Evolutionary conservation across 2,888 invertebrate species (phyloP), one percentile per base, ranked within the genome.

Genomic region (Asteroscopus sphinx): DNA sequence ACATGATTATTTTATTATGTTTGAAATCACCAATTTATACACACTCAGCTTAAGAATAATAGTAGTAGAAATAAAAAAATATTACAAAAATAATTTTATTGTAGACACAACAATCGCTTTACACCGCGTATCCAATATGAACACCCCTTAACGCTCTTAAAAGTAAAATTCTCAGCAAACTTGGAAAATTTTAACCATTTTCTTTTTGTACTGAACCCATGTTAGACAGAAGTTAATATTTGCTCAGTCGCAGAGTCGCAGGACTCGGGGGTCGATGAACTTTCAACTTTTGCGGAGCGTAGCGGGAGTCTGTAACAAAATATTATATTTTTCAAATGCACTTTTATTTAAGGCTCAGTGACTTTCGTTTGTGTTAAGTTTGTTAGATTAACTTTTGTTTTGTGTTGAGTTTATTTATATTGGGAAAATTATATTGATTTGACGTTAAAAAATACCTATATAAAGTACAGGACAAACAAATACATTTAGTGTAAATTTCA

Each of bases 191-290:
- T 28, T 11, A 21, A 28, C 13, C 30, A 40, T 51, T 21, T 21
- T 44, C 47, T 30, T 72, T 71, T 66, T 58, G 25, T 72, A 48
- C 73, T 41, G 68, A 68, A 59, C 73, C 72, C 54, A 15, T 1
- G 39, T 13, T 21, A 48, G 28, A 65, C 36, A 21, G 57, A 41
- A 51, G 71, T 49, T 70, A 58, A 70, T 53, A 67, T 72, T 72
- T 46, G 61, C 45, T 25, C 36, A 16, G 45, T 44, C 36, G 28
- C 42, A 11, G 46, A 16, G 40, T 44, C 33, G 28, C 42, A 11
- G 45, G 11, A n/a, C 9, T 12, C 30, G 48, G 37, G 33, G 67
- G 48, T 60, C 73, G 30, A 15, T 36, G 52, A 55, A 35, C 73
- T 46, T 37, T 16, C 33, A 48, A 66, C 55, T 70, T 64, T 47